Conservation (phyloP, 2,113 vertebrate genomes). For the Notechis scutatus region DNA sequence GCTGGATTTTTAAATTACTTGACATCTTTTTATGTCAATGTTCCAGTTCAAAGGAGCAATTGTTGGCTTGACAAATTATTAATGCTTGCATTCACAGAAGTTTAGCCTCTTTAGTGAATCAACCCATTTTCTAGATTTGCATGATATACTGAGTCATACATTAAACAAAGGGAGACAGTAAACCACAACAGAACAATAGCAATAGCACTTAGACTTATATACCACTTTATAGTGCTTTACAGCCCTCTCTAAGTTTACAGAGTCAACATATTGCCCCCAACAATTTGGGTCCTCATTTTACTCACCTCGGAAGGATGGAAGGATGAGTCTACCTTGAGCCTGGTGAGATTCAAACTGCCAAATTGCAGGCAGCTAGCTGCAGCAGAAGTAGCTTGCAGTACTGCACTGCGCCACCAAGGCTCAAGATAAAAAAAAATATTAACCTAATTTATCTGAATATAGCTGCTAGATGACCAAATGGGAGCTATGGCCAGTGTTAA, state of each 20-base stretch:
- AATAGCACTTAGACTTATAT: too few relatives aligned
- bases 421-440: not conserved
- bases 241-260: too few relatives aligned
- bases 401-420: too few relatives aligned
- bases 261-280: too few relatives aligned
- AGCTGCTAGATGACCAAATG: not conserved
- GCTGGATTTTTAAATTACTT: constrained; percentile 54
- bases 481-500: not conserved
- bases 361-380: too few relatives aligned
- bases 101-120: not conserved
- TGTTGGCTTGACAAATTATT: constrained; percentile 51
- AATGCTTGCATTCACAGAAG: constrained; percentile 27
- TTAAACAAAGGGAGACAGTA: not conserved
- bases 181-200: not conserved
- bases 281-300: too few relatives aligned
- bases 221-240: too few relatives aligned
- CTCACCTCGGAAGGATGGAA: too few relatives aligned
- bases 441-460: too few relatives aligned
- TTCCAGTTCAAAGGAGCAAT: constrained; percentile 48
- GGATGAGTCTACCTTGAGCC: too few relatives aligned
- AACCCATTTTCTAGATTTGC: not conserved
- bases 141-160: not conserved
- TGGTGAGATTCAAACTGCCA: too few relatives aligned
- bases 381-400: too few relatives aligned
- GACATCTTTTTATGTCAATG: constrained; percentile 46